Base-by-base conservation (phyloP, 2,113 vertebrate species). In the Austrofundulus limnaeus region DNA sequence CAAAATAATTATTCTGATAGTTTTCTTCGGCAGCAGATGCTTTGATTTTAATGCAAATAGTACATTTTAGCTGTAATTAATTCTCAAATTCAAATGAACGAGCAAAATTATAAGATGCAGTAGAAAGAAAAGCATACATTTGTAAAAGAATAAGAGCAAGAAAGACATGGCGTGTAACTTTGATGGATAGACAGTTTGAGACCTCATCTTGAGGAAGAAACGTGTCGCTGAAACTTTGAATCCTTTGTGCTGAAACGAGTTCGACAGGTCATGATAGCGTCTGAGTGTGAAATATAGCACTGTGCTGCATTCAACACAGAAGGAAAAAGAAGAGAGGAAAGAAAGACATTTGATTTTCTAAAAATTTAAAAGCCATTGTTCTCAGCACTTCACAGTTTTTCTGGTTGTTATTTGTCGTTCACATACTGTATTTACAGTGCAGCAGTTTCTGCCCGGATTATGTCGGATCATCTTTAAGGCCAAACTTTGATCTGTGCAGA, bases 151-250 rank as follows among this genome's bases (percentile, higher is more conserved):
- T 23, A 4, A 57, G 17, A 20, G 38, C 19, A 31, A 43, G 21
- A 11, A 43, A 51, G 46, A 37, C 17, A 13, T 12, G n/a, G n/a
- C n/a, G n/a, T 54, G 61, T 64, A 4, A 78, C 49, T 66, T 24
- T 64, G 60, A 79, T 57, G 38, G 54, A 45, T 61, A 57, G 64
- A n/a, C 49, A 60, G 45, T 57, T 31, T 65, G 66, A 58, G 46
- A 67, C 31, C 51, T 75, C 55, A 66, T 66, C 24, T 57, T 75
- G 73, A 68, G 66, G 63, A 60, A 78, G 61, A 66, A 80, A 80
- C 76, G 75, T 54, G 47, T 72, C 61, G 55, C 53, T 61, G 52
- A 74, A 62, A 51, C 37, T 1, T 46, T 75, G 67, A 79, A 56
- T 76, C 58, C 66, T 65, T 70, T 73, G 55, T 75, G 46, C 25